A percentile compares a stretch with the other conserved stretches of the same genome.
These are phyloP conservation scores for Tridacna crocea DNA, from an alignment of 2,888 invertebrate species.

Conservation along the genomic window DNA sequence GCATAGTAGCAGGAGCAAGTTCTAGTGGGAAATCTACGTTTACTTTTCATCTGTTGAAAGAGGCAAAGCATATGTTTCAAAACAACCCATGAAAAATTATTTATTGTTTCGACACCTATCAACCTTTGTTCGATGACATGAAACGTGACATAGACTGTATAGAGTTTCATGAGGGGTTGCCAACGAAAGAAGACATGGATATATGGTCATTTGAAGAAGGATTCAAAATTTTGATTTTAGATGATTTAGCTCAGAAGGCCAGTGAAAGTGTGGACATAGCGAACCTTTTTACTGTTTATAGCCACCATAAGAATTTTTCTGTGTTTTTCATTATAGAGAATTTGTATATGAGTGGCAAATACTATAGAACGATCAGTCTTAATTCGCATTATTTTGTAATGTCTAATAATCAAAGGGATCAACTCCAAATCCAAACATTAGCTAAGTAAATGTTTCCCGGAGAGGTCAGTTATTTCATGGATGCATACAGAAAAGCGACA, in stretches of 20 bases:
- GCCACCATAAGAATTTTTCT: slow-evolving; percentile 55
- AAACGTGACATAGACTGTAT: slow-evolving; percentile 31
- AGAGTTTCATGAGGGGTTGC: slow-evolving; percentile 47
- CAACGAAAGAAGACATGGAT: slow-evolving; percentile 50
- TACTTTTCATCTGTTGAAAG: slow-evolving; percentile 36
- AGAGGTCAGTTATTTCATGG: slow-evolving; percentile 52
- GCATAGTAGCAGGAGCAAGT: slow-evolving; percentile 42
- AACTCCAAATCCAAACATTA: slow-evolving; percentile 55
- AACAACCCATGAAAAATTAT: slow-evolving; percentile 30
- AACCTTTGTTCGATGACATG: slow-evolving; percentile 44
- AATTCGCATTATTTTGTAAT: slow-evolving; percentile 61
- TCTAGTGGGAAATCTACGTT: slow-evolving; percentile 45
- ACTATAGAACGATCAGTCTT: slow-evolving; percentile 55
- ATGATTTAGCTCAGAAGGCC: slow-evolving; percentile 52
- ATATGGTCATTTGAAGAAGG: slow-evolving; percentile 42
- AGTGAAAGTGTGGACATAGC: slow-evolving; percentile 49
- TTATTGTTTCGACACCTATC: slow-evolving; percentile 42
- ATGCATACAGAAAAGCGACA: slow-evolving; percentile 46
- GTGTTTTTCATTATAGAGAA: slow-evolving; percentile 58
- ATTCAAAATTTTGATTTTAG: slow-evolving; percentile 54
- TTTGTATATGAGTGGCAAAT: slow-evolving; percentile 56
- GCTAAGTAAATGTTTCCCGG: slow-evolving; percentile 59
- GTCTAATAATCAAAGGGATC: slow-evolving; percentile 50
- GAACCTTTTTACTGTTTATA: slow-evolving; percentile 45
- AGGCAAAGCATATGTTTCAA: slow-evolving; percentile 36